Evolutionary conservation across 2,797 vertebrate species (phyloP), one percentile per base, ranked within the genome.

Genomic region (Sebastes minor): DNA sequence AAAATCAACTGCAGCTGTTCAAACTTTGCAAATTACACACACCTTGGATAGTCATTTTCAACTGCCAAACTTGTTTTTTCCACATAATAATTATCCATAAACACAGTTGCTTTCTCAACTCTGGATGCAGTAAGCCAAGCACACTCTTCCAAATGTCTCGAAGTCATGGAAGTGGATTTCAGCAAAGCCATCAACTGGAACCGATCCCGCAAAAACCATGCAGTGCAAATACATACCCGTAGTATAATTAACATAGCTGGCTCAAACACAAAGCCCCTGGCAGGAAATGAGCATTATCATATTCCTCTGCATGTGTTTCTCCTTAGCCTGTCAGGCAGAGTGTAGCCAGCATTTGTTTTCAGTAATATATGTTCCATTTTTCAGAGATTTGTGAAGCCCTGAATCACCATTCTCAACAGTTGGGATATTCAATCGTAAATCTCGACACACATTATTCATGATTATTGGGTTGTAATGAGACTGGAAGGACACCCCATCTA

Each of bases 231-330:
- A 78, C 66, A 86, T 53, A 61, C 52, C 86, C 67, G 28, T 82
- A 81, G 82, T 85, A 76, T 82, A 88, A 92, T 92, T 92, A 92
- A 87, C 93, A 91, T 92, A 88, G 59, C 88, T 94, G 90, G 84
- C 86, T 83, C 23, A 35, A 25, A 82, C 53, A 82, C 71, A 92
- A 91, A 92, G 87, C 61, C 74, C 57, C 76, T 86, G 85, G 86
- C 92, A 94, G 91, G 93, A 94, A 95, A 94, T 93, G 71, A 78
- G 85, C 59, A 67, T 91, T 86, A 92, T 90, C 83, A 81, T 90
- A 89, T 93, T 93, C 71, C 67, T 82, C 76, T 83, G 73, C 92
- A 94, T 93, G 89, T 94, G 92, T 92, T 95, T 94, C 80, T 71
- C 46, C 22, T 95, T 89, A 91, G 84, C 77, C 62, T 68, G 56